These are phyloP conservation scores for Chiroxiphia lanceolata DNA, from an alignment of 2,797 vertebrate species.

Conservation along the genomic window DNA sequence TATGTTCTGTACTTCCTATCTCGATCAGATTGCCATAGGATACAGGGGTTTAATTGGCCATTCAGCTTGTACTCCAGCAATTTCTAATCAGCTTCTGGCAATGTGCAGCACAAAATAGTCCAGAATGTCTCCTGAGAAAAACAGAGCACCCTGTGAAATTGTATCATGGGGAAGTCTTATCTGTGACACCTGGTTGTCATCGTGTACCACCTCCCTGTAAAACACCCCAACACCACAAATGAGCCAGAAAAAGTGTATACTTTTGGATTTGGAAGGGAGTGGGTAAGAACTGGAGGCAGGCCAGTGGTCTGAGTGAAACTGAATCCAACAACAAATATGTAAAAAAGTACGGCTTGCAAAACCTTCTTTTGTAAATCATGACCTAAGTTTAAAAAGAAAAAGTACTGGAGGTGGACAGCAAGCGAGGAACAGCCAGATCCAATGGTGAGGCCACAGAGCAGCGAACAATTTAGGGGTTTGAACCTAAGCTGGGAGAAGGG, in stretches of 20 bases:
- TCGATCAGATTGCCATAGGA: neutral
- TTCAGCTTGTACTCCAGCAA: neutral
- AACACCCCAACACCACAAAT: neutral
- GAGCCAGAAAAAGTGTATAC: neutral
- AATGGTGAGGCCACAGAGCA: neutral
- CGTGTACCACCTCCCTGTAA: accelerated
- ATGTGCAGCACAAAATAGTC: neutral
- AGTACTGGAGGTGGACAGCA: neutral
- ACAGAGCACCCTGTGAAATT: neutral
- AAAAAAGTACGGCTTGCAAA: neutral
- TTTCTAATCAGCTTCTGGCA: neutral
- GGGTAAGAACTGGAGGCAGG: neutral
- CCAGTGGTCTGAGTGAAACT: neutral
- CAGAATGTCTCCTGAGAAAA: neutral
- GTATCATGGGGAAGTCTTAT: neutral
- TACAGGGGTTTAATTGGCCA: neutral
- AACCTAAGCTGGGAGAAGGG: neutral
- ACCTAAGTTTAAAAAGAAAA: neutral
- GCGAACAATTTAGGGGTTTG: neutral
- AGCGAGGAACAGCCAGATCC: neutral
- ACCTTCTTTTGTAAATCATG: neutral
- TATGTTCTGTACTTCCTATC: neutral
- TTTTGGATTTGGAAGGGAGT: neutral
- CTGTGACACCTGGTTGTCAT: neutral
- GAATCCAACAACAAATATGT: neutral